Evolutionary conservation across 2,888 invertebrate species (phyloP).

Genomic region (Erebia palarica): DNA sequence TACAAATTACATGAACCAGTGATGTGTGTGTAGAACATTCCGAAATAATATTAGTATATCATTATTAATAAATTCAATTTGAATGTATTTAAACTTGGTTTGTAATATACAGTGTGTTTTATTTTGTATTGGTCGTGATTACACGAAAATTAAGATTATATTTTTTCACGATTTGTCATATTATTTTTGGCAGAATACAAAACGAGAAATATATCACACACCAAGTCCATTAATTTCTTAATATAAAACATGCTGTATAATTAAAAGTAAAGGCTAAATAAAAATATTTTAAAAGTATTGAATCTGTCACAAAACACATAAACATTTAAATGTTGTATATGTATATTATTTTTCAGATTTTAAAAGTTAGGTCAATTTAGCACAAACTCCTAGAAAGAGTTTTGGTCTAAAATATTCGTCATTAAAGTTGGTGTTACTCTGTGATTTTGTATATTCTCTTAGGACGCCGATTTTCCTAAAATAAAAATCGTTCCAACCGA

Average conservation of each 20-base stretch:
- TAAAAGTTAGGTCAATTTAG: not conserved
- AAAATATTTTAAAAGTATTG: not conserved
- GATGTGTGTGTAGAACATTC: slow-evolving; percentile 19
- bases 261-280: not conserved
- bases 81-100: not conserved
- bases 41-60: not conserved
- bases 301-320: not conserved
- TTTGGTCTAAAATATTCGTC: too few species aligned
- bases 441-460: too few species aligned
- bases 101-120: not conserved
- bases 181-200: not conserved
- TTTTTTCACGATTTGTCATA: not conserved
- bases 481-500: too few species aligned
- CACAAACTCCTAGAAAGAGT: not conserved
- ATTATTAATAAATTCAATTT: not conserved
- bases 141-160: not conserved
- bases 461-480: too few species aligned
- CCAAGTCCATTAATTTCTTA: not conserved
- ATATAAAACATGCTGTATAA: not conserved
- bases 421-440: too few species aligned
- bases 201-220: too few species aligned
- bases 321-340: not conserved
- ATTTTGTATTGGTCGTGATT: not conserved
- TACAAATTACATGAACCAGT: slow-evolving; percentile 2
- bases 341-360: too few species aligned